Conservation (phyloP, 2,888 invertebrate genomes). For the Scaeva pyrastri region DNA sequence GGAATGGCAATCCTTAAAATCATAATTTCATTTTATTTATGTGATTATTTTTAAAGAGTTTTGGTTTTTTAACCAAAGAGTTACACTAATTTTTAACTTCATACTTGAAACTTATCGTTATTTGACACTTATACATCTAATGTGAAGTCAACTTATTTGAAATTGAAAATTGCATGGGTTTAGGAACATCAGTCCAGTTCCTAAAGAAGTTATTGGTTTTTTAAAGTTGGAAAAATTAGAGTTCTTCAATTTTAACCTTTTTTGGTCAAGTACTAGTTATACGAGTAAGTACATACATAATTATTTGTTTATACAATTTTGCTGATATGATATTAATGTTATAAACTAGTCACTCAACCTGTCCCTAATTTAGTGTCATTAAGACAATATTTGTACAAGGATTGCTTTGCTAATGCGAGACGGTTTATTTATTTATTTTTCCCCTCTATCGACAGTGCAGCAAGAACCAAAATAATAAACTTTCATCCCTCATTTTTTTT, state of each 20-base stretch:
- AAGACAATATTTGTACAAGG: conserved; percentile 32
- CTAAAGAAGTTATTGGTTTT: background rate
- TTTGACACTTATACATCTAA: too few relatives aligned
- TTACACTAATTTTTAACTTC: too few relatives aligned
- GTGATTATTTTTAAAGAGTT: too few relatives aligned
- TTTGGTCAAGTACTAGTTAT: background rate
- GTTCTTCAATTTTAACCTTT: background rate
- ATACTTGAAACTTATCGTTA: too few relatives aligned
- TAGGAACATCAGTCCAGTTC: background rate
- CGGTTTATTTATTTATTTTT: conserved; percentile 1
- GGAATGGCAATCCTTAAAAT: too few relatives aligned
- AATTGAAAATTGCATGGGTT: too few relatives aligned
- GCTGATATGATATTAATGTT: conserved; percentile 2
- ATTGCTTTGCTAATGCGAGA: conserved; percentile 23
- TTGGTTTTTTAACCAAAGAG: too few relatives aligned
- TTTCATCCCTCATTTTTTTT: background rate
- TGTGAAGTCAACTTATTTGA: too few relatives aligned
- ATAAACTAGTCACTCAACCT: conserved; percentile 17
- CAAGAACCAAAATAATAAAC: conserved; percentile 9
- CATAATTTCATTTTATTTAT: too few relatives aligned
- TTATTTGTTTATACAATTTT: conserved; percentile 15
- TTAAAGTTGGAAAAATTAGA: background rate
- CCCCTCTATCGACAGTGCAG: background rate
- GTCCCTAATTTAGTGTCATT: conserved; percentile 26
- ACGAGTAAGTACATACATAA: too few relatives aligned